phyloP scores from a whole-genome alignment of 2,113 vertebrate genomes.

The Microcebus griseorufus region DNA sequence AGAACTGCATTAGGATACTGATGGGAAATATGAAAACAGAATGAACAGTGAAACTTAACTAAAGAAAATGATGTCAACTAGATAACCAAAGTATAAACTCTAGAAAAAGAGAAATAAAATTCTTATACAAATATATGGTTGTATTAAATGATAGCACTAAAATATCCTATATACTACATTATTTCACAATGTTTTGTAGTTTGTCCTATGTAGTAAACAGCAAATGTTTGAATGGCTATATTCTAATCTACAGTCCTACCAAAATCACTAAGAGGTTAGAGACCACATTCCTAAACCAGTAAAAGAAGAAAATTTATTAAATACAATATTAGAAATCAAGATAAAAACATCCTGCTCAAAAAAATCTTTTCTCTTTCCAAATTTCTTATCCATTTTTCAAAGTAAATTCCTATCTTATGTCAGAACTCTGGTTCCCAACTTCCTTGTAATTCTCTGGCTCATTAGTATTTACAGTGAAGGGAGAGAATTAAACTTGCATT shows the following conservation, averaged over 20 bases:
- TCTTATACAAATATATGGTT: not conserved
- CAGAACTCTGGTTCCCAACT: constrained; percentile 19
- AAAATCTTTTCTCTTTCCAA: not conserved
- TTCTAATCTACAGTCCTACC: not conserved
- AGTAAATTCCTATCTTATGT: not conserved
- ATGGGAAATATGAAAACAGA: not conserved
- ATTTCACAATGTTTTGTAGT: constrained; percentile 12
- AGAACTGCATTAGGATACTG: not conserved
- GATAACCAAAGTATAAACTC: not conserved
- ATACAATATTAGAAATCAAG: constrained; percentile 31
- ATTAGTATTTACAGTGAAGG: not conserved
- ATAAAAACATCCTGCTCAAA: constrained; percentile 15
- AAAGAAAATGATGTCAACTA: not conserved
- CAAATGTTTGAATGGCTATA: not conserved
- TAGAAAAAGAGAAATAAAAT: not conserved
- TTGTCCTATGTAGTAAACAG: constrained; percentile 6
- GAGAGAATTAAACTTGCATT: not conserved
- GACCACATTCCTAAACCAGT: not conserved
- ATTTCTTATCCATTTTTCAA: constrained; percentile 47
- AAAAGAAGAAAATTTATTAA: constrained; percentile 34
- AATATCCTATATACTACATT: not conserved
- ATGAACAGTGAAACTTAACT: not conserved
- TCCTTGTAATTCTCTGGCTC: not conserved
- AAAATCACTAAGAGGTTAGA: constrained; percentile 5
- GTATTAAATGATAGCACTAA: not conserved